Base-by-base conservation (phyloP, 2,113 vertebrate genomes). In the Perca schrenkii region DNA sequence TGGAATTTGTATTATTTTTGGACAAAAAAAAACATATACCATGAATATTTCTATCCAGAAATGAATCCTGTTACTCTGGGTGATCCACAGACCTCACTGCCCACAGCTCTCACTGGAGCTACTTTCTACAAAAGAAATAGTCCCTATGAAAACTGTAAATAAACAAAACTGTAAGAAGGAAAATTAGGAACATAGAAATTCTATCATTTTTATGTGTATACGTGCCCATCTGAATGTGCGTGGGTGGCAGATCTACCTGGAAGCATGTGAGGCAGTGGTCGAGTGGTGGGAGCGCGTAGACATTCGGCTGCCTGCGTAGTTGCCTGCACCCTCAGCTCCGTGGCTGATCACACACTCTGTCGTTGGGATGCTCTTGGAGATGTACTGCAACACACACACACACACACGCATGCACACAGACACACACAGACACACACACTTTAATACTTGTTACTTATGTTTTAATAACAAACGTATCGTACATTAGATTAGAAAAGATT, bases 241-340 rank as follows among this genome's bases (percentile, higher is more conserved):
- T 73, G 72, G 50, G 64, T 65, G 54, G 7, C 36, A 0, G 65
- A n/a, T 71, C n/a, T 88, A 94, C 92, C 98, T 98, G 94, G 98
- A 99, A 0, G 97, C 97, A 80, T 98, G 98, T 36, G 97, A 97
- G 93, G 96, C 97, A 78, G 98, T 98, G 91, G 97, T 98, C 28
- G 97, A 98, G 93, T 98, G 98, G 90, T 99, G 98, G 50, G 98
- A 99, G 0, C 96, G 96, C 57, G 98, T 98, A 17, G 97, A 99
- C 91, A 97, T 97, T 87, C 96, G 96, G 93, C 98, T 99, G 91
- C 97, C 98, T 0, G 97, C 97, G 90, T 98, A 99, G 66, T 96
- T 95, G 74, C 95, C 95, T 28, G 97, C 97, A 4, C 97, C 98
- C 91, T 98, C 98, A 1, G 97, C 96, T 94, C 97, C 97, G 77